phyloP scores from a whole-genome alignment of 1,140 invertebrate species.

The Drosophila subpulchrella region DNA sequence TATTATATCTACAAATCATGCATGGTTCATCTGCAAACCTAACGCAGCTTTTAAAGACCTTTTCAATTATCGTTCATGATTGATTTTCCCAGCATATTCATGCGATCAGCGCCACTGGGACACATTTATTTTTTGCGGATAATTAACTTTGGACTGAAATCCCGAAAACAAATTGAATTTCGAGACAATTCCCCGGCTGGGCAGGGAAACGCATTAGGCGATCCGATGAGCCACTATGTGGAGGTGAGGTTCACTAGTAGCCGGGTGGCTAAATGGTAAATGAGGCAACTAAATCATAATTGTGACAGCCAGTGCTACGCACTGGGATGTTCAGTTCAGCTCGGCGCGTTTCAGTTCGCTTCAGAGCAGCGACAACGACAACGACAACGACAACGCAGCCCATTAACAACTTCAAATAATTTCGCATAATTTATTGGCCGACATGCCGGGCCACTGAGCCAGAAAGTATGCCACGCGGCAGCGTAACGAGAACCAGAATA shows the following conservation, averaged over 20 bases:
- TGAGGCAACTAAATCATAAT: slow-evolving; percentile 72
- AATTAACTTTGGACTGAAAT: slow-evolving; percentile 40
- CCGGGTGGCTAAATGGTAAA: slow-evolving; percentile 30
- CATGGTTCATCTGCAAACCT: background rate
- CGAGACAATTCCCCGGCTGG: slow-evolving; percentile 17
- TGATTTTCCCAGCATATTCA: slow-evolving; percentile 27
- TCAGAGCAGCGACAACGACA: slow-evolving; percentile 25
- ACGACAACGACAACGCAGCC: slow-evolving; percentile 36
- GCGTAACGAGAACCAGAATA: slow-evolving; percentile 28
- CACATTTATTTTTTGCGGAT: slow-evolving; percentile 5
- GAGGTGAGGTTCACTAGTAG: background rate
- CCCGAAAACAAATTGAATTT: slow-evolving; percentile 45
- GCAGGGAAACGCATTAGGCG: slow-evolving; percentile 18
- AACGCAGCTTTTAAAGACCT: background rate
- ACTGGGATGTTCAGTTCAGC: slow-evolving; percentile 22
- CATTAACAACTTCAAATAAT: slow-evolving; percentile 74
- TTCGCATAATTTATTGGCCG: slow-evolving; percentile 75
- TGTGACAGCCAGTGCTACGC: slow-evolving; percentile 65
- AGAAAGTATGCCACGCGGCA: slow-evolving; percentile 53
- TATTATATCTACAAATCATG: background rate
- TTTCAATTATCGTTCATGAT: slow-evolving; percentile 14
- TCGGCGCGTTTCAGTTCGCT: background rate
- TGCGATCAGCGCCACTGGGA: slow-evolving; percentile 22
- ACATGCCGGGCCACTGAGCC: slow-evolving; percentile 45
- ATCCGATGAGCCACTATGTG: background rate